A percentile compares a stretch with the other conserved stretches of the same genome.
Evolutionary conservation across 2,888 invertebrate genomes (phyloP).

Genomic region (Lingula anatina): DNA sequence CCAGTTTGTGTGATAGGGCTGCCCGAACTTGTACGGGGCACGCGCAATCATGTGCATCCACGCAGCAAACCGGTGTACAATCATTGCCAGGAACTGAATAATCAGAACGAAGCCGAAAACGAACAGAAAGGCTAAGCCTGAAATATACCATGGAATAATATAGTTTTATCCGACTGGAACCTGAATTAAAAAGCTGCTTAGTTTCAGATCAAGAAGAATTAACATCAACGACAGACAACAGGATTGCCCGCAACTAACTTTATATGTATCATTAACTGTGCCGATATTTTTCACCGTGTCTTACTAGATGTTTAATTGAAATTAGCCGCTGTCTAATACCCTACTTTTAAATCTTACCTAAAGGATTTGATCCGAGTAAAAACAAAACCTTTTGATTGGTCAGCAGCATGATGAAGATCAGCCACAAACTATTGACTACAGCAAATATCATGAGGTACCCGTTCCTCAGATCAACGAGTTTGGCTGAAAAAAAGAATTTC

Average conservation of each 20-base stretch:
- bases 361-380: slow-evolving; percentile 29
- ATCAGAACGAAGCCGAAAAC: slow-evolving; percentile 30
- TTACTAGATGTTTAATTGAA: too few species aligned
- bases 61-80: slow-evolving; percentile 30
- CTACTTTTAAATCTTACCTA: too few species aligned
- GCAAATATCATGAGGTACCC: slow-evolving; percentile 28
- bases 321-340: too few species aligned
- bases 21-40: slow-evolving; percentile 26
- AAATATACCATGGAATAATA: too few species aligned
- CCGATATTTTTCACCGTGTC: too few species aligned
- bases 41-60: slow-evolving; percentile 32
- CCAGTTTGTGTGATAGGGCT: slow-evolving; percentile 20
- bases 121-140: slow-evolving; percentile 30
- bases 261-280: too few species aligned
- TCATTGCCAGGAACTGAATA: slow-evolving; percentile 36
- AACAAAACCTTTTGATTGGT: slow-evolving; percentile 24
- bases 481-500: slow-evolving; percentile 19
- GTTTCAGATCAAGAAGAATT: too few species aligned
- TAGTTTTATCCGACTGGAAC: too few species aligned
- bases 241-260: too few species aligned
- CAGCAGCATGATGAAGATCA: slow-evolving; percentile 34
- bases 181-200: too few species aligned
- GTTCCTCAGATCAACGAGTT: slow-evolving; percentile 26
- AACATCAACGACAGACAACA: too few species aligned
- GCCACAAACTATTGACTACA: slow-evolving; percentile 35